Base-by-base conservation (phyloP, 2,797 vertebrate species). In the Pygocentrus nattereri region DNA sequence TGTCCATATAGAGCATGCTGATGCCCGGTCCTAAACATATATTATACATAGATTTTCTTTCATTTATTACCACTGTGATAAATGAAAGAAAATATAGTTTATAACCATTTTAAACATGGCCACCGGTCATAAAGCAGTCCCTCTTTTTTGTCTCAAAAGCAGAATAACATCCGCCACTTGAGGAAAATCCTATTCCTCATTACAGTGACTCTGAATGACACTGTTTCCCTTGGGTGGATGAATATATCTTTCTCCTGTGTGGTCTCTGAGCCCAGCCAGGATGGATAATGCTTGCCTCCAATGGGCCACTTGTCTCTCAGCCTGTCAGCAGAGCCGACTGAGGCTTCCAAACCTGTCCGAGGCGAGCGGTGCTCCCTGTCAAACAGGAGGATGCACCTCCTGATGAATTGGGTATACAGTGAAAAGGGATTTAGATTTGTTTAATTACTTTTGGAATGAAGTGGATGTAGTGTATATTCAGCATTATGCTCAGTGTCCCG, bases 331-430 rank as follows among this genome's bases (percentile, higher is more conserved):
- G 31, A 74, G 62, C 65, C 34, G 62, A 54, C 64, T 70, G 54
- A 65, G 34, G n/a, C 54, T 80, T 80, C 73, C 67, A 84, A 54
- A 54, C n/a, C n/a, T 41, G 27, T 80, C 47, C 62, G 80, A 78
- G 34, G 54, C 25, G 56, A 84, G 23, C 61, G 70, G 23, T 49
- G 15, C 44, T 67, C 30, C 41, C 47, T 74, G 62, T 76, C 73
- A 79, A 72, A 68, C 52, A 73, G 8, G 21, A 27, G 30, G 34
- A 79, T 74, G 13, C 30, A 54, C 10, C 50, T 23, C 21, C 13
- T 80, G 62, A 73, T 64, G 69, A 64, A 67, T 76, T 64, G 59
- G 47, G n/a, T 61, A 81, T 67, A 74, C 52, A 52, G n/a, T 65
- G 19, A 56, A 76, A 52, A 79, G 71, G 27, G n/a, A 82, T 78